Base-by-base conservation (phyloP, 2,797 vertebrate genomes). In the Phoebastria nigripes region DNA sequence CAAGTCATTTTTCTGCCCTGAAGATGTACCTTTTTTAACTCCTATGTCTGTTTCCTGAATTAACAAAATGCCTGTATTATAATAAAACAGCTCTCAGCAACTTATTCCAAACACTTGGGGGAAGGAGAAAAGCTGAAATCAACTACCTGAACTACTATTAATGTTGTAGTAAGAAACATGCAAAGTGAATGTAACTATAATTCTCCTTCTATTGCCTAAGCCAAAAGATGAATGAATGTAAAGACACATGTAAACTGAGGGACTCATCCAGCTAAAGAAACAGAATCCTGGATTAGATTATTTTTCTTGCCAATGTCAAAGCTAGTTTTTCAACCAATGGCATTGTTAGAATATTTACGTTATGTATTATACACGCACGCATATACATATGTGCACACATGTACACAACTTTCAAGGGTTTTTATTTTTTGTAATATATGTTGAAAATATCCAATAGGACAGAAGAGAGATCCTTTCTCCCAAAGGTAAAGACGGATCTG, bases 1-100 rank as follows among this genome's bases (percentile, higher is more conserved):
- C 72, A 79, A 76, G 42, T 89, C 20, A 89, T 96, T 93, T 81
- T 89, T 92, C 54, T 77, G 35, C 26, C 70, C n/a, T 54, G 18
- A n/a, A 81, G 11, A 70, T 52, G 13, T 10, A 80, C 18, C 8
- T 65, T 77, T 83, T 71, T 24, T 11, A 93, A 67, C 18, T 78
- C 26, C 14, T 67, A 22, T 31, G 8, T 55, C 39, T 5, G 4
- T 35, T 51, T 82, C 62, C 42, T 82, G 25, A 83, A 61, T 61
- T 39, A 94, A 72, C 33, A 84, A 62, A 31, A 76, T 65, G 9
- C 7, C 47, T 90, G 1, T 46, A 41, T 58, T 82, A 49, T 35
- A 95, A 67, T 42, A 44, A 78, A 91, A 69, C 24, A 59, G 28
- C 33, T 88, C 35, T 72, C 33, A 79, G 35, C 6, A 31, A 35